These are phyloP conservation scores for Anthoptus insignis DNA, from an alignment of 2,888 invertebrate genomes.

Conservation along the genomic window DNA sequence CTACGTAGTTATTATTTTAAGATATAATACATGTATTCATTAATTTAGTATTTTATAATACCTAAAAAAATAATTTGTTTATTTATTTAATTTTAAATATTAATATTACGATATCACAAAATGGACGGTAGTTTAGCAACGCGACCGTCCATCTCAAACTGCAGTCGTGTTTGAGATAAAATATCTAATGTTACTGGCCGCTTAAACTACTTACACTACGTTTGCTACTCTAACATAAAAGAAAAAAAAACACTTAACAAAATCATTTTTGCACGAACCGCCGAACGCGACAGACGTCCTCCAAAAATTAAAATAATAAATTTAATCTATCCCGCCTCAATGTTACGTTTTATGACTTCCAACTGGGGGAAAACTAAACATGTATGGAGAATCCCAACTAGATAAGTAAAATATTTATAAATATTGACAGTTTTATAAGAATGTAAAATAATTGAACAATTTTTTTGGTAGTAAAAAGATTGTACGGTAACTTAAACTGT, in stretches of 20 bases:
- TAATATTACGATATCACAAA: too few relatives aligned
- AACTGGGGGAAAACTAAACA: conserved; percentile 36
- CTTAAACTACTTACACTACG: not conserved
- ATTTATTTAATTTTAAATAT: too few relatives aligned
- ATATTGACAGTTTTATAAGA: not conserved
- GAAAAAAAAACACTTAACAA: conserved; percentile 17
- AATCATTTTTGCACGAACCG: conserved; percentile 18
- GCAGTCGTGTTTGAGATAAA: not conserved
- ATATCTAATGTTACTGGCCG: not conserved
- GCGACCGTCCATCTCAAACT: conserved; percentile 5
- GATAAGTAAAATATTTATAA: conserved; percentile 9
- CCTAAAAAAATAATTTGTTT: too few relatives aligned
- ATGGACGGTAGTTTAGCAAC: not conserved
- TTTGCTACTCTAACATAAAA: conserved; percentile 4
- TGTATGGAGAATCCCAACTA: conserved; percentile 44
- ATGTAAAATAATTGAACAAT: conserved; percentile 41
- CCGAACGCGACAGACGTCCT: conserved; percentile 27
- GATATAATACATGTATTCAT: not conserved
- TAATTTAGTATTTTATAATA: not conserved
- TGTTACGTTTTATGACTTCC: conserved; percentile 51
- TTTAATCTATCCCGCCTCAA: conserved; percentile 10
- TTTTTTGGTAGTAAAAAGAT: too few relatives aligned
- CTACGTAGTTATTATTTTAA: conserved; percentile 40
- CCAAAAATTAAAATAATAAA: conserved; percentile 2
- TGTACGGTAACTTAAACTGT: too few relatives aligned